A percentile compares a stretch with the other conserved stretches of the same genome.
These are phyloP conservation scores for Dicrostonyx torquatus DNA, from an alignment of 2,797 vertebrate genomes.

Conservation along the genomic window DNA sequence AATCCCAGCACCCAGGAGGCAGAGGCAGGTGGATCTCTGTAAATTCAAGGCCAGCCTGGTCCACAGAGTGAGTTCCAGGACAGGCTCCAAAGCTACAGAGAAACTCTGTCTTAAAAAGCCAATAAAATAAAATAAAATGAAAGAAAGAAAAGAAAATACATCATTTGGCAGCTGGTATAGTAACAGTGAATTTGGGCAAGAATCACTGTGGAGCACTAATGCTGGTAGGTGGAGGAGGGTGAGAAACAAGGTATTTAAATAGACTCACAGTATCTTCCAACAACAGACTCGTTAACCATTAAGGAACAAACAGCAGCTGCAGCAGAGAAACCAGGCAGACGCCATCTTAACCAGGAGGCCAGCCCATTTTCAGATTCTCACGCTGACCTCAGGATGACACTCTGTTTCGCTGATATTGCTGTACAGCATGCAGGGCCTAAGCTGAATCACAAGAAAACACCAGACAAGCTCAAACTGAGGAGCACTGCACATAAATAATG, in stretches of 20 bases:
- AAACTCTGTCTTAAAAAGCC: no score
- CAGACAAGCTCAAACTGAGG: neutral
- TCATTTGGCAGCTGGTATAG: slow-evolving; percentile 28
- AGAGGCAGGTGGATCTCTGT: no score
- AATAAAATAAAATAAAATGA: no score
- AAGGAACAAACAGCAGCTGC: slow-evolving; percentile 11
- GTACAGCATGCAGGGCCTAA: neutral
- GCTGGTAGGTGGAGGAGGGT: neutral
- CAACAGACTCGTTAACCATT: neutral
- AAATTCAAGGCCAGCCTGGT: no score
- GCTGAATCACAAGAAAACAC: neutral
- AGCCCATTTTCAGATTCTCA: neutral
- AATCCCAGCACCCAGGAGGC: no score
- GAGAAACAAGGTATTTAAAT: slow-evolving; percentile 41
- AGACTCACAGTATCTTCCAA: neutral
- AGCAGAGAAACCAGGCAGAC: neutral
- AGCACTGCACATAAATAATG: neutral
- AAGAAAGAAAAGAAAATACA: slow-evolving; percentile 35
- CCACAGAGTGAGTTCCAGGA: no score
- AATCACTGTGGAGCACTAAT: slow-evolving; percentile 1
- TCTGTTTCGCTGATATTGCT: neutral
- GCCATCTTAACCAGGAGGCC: neutral
- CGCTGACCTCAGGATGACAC: neutral
- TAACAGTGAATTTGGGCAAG: slow-evolving; percentile 34
- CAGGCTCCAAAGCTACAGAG: no score